Conservation (phyloP, 2,888 invertebrate species). For the Eristalis pertinax region DNA sequence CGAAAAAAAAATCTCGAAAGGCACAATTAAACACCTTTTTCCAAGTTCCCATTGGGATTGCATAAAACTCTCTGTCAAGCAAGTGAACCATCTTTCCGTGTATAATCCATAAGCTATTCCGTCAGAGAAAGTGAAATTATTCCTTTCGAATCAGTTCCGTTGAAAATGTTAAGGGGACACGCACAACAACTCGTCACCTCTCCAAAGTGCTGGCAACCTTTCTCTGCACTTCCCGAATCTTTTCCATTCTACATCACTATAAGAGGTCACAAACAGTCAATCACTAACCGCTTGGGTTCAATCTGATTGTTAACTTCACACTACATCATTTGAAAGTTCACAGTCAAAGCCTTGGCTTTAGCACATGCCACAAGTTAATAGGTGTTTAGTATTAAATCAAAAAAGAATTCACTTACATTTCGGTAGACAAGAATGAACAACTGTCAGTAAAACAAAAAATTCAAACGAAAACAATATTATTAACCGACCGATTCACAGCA, state of each 20-base stretch:
- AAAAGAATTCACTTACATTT: neutral
- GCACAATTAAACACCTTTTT: too few species aligned
- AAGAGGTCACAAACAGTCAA: neutral
- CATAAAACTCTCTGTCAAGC: too few species aligned
- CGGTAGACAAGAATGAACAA: neutral
- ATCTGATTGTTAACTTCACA: neutral
- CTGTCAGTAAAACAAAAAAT: neutral
- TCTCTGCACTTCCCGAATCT: too few species aligned
- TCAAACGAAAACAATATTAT: neutral
- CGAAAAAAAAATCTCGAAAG: too few species aligned
- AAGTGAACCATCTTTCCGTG: too few species aligned
- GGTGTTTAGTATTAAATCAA: neutral
- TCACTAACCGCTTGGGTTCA: neutral
- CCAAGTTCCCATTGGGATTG: too few species aligned
- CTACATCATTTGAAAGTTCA: neutral
- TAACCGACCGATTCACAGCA: conserved; percentile 10
- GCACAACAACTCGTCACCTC: too few species aligned
- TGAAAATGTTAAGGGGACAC: too few species aligned
- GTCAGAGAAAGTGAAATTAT: too few species aligned
- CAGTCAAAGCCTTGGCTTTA: neutral
- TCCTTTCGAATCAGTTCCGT: too few species aligned
- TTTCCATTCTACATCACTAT: neutral
- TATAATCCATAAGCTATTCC: too few species aligned
- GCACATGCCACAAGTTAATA: neutral
- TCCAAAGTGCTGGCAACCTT: too few species aligned